A percentile compares a stretch with the other conserved stretches of the same genome.
phyloP scores from a whole-genome alignment of 2,888 invertebrate genomes.

The Cepaea hortensis region DNA sequence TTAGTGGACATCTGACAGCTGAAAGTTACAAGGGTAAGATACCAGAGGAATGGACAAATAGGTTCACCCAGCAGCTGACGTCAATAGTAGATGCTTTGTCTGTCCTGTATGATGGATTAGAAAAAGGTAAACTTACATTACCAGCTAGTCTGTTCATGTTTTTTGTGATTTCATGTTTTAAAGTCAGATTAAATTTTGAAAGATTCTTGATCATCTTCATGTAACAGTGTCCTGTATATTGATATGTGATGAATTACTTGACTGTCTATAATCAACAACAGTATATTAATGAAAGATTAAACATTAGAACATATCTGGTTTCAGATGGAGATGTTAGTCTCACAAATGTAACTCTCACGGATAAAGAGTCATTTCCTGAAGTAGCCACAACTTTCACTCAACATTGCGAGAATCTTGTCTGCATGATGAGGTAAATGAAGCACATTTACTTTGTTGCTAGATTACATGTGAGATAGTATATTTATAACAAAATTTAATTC shows the following conservation, averaged over 20 bases:
- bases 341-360: neutral
- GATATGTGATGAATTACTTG: neutral
- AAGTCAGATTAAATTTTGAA: neutral
- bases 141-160: neutral
- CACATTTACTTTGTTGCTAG: neutral
- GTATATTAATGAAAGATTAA: neutral
- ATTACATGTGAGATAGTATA: neutral
- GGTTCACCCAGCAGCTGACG: neutral
- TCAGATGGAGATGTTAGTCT: neutral
- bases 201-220: neutral
- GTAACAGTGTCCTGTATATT: neutral
- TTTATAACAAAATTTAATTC: no score
- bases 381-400: neutral
- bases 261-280: neutral
- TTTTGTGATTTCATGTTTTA: neutral
- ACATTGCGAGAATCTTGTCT: conserved; percentile 7
- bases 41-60: conserved; percentile 28
- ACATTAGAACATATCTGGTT: neutral
- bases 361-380: neutral
- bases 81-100: conserved; percentile 10
- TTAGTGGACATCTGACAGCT: neutral
- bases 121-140: neutral
- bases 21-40: conserved; percentile 2
- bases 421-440: conserved; percentile 9
- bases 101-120: conserved; percentile 24